phyloP scores from a whole-genome alignment of 2,797 vertebrate genomes.

The Phataginus tetradactyla region DNA sequence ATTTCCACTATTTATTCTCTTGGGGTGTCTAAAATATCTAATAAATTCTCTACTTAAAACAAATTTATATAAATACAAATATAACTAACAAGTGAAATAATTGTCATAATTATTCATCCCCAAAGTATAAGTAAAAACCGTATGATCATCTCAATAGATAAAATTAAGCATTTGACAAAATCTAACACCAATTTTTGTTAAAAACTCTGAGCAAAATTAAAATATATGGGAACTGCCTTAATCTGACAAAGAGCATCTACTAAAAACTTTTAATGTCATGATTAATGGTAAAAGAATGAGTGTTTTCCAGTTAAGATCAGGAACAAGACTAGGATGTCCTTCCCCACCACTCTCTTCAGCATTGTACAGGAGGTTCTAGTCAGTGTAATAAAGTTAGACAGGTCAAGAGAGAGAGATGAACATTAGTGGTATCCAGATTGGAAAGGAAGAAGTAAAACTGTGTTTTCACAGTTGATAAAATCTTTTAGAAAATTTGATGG shows the following conservation, averaged over 20 bases:
- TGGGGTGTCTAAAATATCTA: too few relatives aligned
- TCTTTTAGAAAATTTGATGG: conserved; percentile 4
- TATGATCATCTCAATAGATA: neutral
- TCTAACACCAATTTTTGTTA: neutral
- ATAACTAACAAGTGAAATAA: too few relatives aligned
- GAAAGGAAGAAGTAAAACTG: neutral
- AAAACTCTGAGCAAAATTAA: neutral
- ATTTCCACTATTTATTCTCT: too few relatives aligned
- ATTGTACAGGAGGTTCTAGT: neutral
- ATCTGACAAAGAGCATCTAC: neutral
- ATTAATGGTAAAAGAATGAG: neutral
- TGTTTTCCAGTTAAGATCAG: neutral
- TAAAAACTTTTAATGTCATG: neutral
- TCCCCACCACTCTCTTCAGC: neutral
- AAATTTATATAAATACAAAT: too few relatives aligned
- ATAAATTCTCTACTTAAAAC: too few relatives aligned
- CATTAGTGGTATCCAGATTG: neutral
- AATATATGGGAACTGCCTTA: neutral
- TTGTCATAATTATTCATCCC: too few relatives aligned
- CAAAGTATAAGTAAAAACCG: neutral
- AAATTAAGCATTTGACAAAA: neutral
- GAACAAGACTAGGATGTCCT: neutral
- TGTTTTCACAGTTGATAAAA: neutral
- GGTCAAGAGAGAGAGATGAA: neutral
- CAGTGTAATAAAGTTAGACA: neutral